Conservation (phyloP, 1,140 invertebrate species). For the Sycophaga agraensis region DNA sequence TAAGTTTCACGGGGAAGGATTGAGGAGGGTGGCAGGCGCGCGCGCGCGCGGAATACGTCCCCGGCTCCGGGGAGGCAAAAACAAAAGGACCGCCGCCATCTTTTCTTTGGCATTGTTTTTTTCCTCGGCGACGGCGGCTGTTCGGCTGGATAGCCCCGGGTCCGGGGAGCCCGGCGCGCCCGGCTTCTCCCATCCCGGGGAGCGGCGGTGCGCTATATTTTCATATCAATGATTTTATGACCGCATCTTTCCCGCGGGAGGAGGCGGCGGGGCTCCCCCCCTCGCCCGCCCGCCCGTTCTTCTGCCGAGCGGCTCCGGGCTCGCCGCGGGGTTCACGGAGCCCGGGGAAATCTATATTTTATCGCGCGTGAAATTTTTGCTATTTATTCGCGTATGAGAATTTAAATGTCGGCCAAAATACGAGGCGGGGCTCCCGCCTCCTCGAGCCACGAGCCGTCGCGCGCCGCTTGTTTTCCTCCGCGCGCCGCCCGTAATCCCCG, state of each 20-base stretch:
- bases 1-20: no score
- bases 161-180: background rate
- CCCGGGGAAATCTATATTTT: conserved; percentile 60
- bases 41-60: no score
- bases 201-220: conserved; percentile 53
- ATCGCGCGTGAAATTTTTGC: conserved; percentile 60
- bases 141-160: conserved; percentile 44
- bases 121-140: conserved; percentile 31
- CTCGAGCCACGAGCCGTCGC: background rate
- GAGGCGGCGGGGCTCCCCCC: background rate
- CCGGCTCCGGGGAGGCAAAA: no score
- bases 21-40: background rate
- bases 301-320: background rate
- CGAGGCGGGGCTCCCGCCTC: conserved; percentile 22
- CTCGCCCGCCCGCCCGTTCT: conserved; percentile 10
- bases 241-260: conserved; percentile 49
- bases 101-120: conserved; percentile 31
- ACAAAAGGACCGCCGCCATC: conserved; percentile 44
- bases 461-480: conserved; percentile 9
- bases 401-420: conserved; percentile 59
- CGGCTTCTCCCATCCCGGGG: conserved; percentile 26
- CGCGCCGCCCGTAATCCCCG: conserved; percentile 44
- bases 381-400: conserved; percentile 61
- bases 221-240: conserved; percentile 61
- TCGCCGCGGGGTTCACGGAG: conserved; percentile 37